Evolutionary conservation across 2,797 vertebrate species (phyloP), one percentile per base, ranked within the genome.

Genomic region (Mallotus villosus): DNA sequence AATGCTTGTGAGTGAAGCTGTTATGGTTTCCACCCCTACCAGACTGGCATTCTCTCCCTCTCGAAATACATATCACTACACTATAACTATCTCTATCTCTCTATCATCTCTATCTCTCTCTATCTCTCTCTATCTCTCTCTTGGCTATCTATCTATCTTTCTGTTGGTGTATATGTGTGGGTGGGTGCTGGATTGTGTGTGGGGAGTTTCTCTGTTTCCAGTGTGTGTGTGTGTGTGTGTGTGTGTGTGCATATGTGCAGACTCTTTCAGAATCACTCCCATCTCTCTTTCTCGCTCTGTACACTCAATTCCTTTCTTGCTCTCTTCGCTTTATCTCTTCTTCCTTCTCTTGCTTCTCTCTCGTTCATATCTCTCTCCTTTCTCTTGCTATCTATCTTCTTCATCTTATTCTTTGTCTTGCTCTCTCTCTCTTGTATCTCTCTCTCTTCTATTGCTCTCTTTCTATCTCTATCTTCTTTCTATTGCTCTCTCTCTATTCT

Each of bases 61-160:
- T 68, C n/a, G n/a, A n/a, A n/a, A n/a, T n/a, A n/a, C n/a, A n/a
- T n/a, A n/a, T n/a, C n/a, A n/a, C n/a, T n/a, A n/a, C n/a, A n/a
- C n/a, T n/a, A n/a, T n/a, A n/a, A n/a, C n/a, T n/a, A n/a, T n/a
- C n/a, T n/a, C n/a, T n/a, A n/a, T n/a, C n/a, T 72, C 25, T 60
- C 3, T 37, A 49, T n/a, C 51, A 61, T 78, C 82, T 76, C 62
- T 58, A 75, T 82, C 79, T 74, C 41, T 70, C 75, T 65, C 61
- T 63, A 71, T 66, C 32, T 37, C 74, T 74, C 76, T 59, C 63
- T 27, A 58, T 73, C 71, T 71, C 72, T 27, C 5, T 59, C 55
- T 22, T 1, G 17, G 12, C 59, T 61, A 0, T 61, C 25, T 21
- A 7, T 5, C 22, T 37, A 7, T 12, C 7, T 64, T 64, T 64